These are phyloP conservation scores for Tenthredo livida DNA, from an alignment of 2,888 invertebrate species.

Conservation along the genomic window DNA sequence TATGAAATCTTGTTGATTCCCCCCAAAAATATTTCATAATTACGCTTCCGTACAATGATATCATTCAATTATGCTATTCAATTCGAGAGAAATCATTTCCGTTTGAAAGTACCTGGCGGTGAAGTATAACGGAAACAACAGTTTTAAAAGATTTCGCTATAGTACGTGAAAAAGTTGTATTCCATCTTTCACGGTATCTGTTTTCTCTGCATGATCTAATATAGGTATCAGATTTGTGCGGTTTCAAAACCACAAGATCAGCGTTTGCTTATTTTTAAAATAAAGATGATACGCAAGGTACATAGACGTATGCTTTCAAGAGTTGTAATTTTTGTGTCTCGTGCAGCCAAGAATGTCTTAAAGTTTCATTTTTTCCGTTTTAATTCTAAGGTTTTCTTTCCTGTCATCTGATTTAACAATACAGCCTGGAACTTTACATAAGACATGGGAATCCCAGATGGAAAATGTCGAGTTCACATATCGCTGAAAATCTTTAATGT, in stretches of 20 bases:
- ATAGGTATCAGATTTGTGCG: background rate
- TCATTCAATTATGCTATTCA: background rate
- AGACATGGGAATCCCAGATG: background rate
- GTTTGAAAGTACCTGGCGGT: conserved; percentile 12
- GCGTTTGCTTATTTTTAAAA: background rate
- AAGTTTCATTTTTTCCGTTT: background rate
- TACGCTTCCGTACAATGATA: background rate
- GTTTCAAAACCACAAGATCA: conserved; percentile 15
- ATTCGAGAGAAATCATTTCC: conserved; percentile 31
- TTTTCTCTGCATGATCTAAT: conserved; percentile 8
- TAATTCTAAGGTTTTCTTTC: background rate
- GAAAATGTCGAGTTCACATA: background rate
- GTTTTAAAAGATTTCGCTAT: background rate
- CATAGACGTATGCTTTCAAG: background rate
- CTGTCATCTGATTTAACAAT: background rate
- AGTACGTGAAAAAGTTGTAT: background rate
- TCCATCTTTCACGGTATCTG: conserved; percentile 1
- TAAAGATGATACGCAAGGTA: background rate
- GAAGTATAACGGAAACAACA: background rate
- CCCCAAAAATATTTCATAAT: conserved; percentile 24
- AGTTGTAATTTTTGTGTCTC: background rate
- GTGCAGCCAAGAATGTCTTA: background rate
- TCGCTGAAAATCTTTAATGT: background rate
- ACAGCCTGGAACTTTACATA: background rate
- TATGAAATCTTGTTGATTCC: background rate